phyloP scores from a whole-genome alignment of 2,888 invertebrate species.

The Brenthis ino region DNA sequence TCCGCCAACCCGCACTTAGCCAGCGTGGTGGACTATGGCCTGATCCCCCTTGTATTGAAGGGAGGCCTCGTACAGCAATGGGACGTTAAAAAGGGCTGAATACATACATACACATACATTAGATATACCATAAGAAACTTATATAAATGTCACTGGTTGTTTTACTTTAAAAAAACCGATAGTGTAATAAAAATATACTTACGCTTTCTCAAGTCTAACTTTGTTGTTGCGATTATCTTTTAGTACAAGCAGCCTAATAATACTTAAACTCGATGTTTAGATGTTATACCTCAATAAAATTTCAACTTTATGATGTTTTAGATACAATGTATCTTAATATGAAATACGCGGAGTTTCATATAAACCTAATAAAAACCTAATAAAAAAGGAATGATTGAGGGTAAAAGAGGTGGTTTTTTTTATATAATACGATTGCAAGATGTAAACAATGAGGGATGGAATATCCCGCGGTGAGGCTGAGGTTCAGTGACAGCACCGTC shows the following conservation, averaged over 20 bases:
- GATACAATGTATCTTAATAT: too few relatives aligned
- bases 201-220: neutral
- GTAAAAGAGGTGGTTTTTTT: neutral
- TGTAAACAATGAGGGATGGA: constrained; percentile 42
- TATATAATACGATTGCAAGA: constrained; percentile 16
- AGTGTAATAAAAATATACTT: neutral
- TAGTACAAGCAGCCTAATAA: neutral
- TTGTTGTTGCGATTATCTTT: neutral
- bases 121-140: too few relatives aligned
- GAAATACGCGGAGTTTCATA: neutral
- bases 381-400: neutral
- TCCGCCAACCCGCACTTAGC: too few relatives aligned
- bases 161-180: neutral
- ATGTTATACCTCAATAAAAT: neutral
- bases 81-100: too few relatives aligned
- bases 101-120: too few relatives aligned
- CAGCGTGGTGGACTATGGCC: too few relatives aligned
- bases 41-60: too few relatives aligned
- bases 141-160: neutral
- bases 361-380: neutral
- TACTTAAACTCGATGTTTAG: neutral
- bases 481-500: constrained; percentile 50
- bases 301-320: too few relatives aligned
- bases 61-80: too few relatives aligned
- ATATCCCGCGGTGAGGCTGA: constrained; percentile 40